A percentile compares a stretch with the other conserved stretches of the same genome.
phyloP scores from a whole-genome alignment of 2,797 vertebrate genomes.

The Artibeus lituratus region DNA sequence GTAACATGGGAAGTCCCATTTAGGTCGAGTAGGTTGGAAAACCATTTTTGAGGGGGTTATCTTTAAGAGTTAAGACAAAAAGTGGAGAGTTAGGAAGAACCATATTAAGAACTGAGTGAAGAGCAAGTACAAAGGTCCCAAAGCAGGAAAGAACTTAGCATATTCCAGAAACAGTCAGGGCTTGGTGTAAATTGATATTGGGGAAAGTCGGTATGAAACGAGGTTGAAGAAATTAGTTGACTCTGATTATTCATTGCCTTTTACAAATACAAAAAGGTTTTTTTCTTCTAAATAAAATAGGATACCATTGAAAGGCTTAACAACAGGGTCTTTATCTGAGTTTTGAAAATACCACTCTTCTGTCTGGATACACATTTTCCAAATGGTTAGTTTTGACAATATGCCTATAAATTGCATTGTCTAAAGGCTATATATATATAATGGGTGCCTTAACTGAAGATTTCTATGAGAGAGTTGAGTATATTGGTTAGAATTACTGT shows the following conservation, averaged over 20 bases:
- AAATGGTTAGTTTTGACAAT: constrained; percentile 4
- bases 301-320: not conserved
- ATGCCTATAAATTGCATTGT: constrained; percentile 1
- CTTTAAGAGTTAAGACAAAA: not conserved
- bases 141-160: not conserved
- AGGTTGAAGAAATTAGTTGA: not conserved
- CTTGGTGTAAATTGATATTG: not conserved
- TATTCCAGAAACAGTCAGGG: not conserved
- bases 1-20: not conserved
- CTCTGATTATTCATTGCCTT: not conserved
- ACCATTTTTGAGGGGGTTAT: not conserved
- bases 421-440: not conserved
- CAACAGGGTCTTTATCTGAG: not conserved
- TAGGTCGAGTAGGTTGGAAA: not conserved
- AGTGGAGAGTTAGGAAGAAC: constrained; percentile 11
- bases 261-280: not conserved
- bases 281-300: not conserved
- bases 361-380: constrained; percentile 10
- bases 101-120: not conserved
- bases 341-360: constrained; percentile 34
- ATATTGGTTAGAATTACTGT: constrained; percentile 8
- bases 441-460: not conserved
- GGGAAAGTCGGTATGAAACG: not conserved
- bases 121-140: not conserved
- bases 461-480: constrained; percentile 17